A percentile compares a stretch with the other conserved stretches of the same genome.
Evolutionary conservation across 2,888 invertebrate species (phyloP).

Genomic region (Chrysina gloriosa): DNA sequence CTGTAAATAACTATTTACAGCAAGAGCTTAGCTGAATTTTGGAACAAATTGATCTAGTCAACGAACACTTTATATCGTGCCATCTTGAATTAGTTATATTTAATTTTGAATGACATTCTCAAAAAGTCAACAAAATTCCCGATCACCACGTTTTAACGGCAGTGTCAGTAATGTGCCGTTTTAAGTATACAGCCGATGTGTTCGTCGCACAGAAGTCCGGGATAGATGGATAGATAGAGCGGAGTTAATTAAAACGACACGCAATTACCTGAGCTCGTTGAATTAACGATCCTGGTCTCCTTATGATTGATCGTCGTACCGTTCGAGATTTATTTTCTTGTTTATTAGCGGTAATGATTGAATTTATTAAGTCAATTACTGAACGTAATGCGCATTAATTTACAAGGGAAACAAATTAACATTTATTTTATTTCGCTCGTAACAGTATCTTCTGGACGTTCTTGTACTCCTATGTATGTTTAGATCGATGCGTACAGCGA

Average conservation of each 20-base stretch:
- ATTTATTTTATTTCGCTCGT: conserved; percentile 44
- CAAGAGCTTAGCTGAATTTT: too few relatives aligned
- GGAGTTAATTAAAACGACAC: conserved; percentile 24
- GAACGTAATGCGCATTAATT: conserved; percentile 44
- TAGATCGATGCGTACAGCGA: neutral
- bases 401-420: conserved; percentile 49
- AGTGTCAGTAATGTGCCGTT: too few relatives aligned
- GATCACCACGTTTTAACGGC: too few relatives aligned
- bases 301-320: conserved; percentile 48
- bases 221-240: conserved; percentile 16
- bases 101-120: too few relatives aligned
- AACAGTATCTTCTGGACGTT: conserved; percentile 2
- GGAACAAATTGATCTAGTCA: too few relatives aligned
- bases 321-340: conserved; percentile 49
- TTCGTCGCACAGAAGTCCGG: too few relatives aligned
- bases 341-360: conserved; percentile 49
- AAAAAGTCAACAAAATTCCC: too few relatives aligned
- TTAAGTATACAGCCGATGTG: too few relatives aligned
- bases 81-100: too few relatives aligned
- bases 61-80: too few relatives aligned
- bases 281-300: conserved; percentile 10
- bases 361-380: conserved; percentile 48
- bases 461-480: neutral
- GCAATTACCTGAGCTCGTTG: conserved; percentile 21
- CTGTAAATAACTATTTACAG: too few relatives aligned